Base-by-base conservation (phyloP, 1,140 invertebrate species). In the Melitaea cinxia region DNA sequence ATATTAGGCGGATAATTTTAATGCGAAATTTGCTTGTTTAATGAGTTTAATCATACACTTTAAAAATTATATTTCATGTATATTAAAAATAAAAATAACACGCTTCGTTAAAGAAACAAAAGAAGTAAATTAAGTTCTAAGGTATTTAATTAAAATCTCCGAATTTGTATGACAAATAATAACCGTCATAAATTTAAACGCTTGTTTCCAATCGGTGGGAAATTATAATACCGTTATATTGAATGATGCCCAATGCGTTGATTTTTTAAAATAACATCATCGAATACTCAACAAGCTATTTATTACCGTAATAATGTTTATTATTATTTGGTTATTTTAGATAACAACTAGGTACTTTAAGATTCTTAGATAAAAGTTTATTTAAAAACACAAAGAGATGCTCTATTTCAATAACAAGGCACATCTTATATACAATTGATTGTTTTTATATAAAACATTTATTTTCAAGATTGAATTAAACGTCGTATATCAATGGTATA, bases 171-270 rank as follows among this genome's bases (percentile, higher is more conserved):
- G 42, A 47, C 42, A 23, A 47, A 47, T 12, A 47, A 47, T 7
- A 47, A 23, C 42, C 42, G 19, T 47, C 42, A 21, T 47, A 23
- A 47, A 47, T 47, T 23, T 47, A 47, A 23, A 23, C 10, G 14
- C 2, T n/a, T 47, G 42, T 47, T 47, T 47, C 21, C 42, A 47
- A 47, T 21, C 42, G 12, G 42, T 23, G 42, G 42, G 23, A 45
- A 47, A 47, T 47, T 47, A 23, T 23, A 47, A 10, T 47, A 47
- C 42, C 42, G 42, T 47, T 47, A 47, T 7, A 14, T 14, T 5
- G 37, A 17, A 42, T 2, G 37, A 15, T 15, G n/a, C n/a, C 12
- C 35, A 37, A 37, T 37, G n/a, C n/a, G 37, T 14, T 42, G 37
- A 42, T 15, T 17, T 42, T n/a, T 42, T 17, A 42, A 42, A 42